Base-by-base conservation (phyloP, 2,113 vertebrate species). In the Pogonocichla stellata region DNA sequence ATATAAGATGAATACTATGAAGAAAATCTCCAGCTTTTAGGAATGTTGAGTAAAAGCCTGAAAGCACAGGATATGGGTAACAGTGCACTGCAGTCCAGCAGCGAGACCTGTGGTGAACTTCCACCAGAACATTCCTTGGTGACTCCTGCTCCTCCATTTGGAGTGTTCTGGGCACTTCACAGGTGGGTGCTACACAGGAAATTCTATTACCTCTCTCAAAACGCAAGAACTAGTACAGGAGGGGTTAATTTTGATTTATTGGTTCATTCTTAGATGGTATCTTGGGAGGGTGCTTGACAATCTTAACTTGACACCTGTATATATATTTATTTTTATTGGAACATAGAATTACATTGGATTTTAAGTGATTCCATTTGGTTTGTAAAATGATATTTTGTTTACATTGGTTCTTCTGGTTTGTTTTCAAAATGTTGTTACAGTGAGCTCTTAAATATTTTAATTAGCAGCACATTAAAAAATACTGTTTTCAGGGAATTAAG, bases 381-480 rank as follows among this genome's bases (percentile, higher is more conserved):
- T 95, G 95, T 96, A 96, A 97, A 96, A 81, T 40, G 86, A 94
- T 93, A 86, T 80, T 87, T 94, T 96, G 93, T 92, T 95, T 95
- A 88, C 85, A 64, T 80, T 94, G 31, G 70, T 85, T 80, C 74
- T 89, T 72, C 80, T 95, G 24, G 79, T 93, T 97, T 97, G 84
- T 96, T 96, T 95, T 95, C 91, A 93, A 96, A 94, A 95, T 93
- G 92, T 95, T 92, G 80, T 75, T 96, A 96, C 93, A 93, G 80
- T 95, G 83, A 93, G 86, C 90, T 93, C 87, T 93, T 94, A 91
- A 91, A 95, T 92, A 95, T 94, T 97, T 96, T 97, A 96, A 94
- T 97, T 95, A 91, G 71, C 87, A 91, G 58, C 92, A 81, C 92
- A 94, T 96, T 95, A 95, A 96, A 95, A 97, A 95, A 80, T 96